A percentile compares a stretch with the other conserved stretches of the same genome.
These are phyloP conservation scores for Corynorhinus townsendii DNA, from an alignment of 2,113 vertebrate species.

Conservation along the genomic window DNA sequence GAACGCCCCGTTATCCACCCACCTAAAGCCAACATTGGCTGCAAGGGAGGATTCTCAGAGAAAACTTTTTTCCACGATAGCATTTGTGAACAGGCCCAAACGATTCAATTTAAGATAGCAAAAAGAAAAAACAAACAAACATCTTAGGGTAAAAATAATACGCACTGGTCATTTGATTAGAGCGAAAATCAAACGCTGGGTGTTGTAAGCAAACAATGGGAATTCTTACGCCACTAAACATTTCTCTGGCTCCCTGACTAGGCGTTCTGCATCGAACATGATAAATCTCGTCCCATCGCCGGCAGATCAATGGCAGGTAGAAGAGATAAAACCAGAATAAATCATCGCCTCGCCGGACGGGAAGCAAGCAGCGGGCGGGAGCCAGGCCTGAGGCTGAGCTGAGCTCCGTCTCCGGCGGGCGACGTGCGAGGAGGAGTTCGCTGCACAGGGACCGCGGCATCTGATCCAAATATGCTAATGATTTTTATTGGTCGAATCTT, in stretches of 20 bases:
- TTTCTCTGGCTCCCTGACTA: constrained; percentile 66
- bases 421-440: constrained; percentile 72
- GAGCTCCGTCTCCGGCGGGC: constrained; percentile 75
- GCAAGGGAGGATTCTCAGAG: constrained; percentile 52
- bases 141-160: constrained; percentile 74
- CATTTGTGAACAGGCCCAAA: constrained; percentile 58
- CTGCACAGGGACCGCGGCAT: constrained; percentile 77
- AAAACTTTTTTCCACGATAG: constrained; percentile 49
- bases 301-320: constrained; percentile 81
- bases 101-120: constrained; percentile 70
- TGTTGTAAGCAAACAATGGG: constrained; percentile 72
- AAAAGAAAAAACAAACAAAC: constrained; percentile 39
- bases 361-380: constrained; percentile 63
- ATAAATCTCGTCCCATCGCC: constrained; percentile 78
- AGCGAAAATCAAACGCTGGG: constrained; percentile 63
- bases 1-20: not conserved
- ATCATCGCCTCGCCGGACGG: constrained; percentile 68
- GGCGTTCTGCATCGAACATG: constrained; percentile 76
- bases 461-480: constrained; percentile 92
- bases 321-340: constrained; percentile 81
- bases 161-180: constrained; percentile 71
- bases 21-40: constrained; percentile 28
- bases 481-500: constrained; percentile 96
- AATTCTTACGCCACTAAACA: constrained; percentile 68
- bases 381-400: constrained; percentile 63